phyloP scores from a whole-genome alignment of 2,888 invertebrate species.

The Cactoblastis cactorum region DNA sequence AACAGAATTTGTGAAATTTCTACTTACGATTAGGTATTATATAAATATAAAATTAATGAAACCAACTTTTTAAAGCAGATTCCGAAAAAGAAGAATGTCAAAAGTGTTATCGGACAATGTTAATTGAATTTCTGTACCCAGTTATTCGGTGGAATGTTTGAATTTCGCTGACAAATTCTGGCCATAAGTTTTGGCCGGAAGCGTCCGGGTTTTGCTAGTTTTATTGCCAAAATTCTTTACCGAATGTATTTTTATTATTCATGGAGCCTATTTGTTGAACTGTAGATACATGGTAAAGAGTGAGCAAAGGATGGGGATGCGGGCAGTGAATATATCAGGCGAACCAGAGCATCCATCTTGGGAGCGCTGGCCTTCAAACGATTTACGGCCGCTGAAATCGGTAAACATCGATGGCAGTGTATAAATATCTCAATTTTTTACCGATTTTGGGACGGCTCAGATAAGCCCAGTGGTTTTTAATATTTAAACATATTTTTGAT shows the following conservation, averaged over 20 bases:
- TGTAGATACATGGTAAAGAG: slow-evolving; percentile 57
- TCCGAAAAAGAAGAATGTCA: neutral
- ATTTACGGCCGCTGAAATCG: slow-evolving; percentile 66
- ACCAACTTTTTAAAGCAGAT: neutral
- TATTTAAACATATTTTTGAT: too few relatives aligned
- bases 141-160: neutral
- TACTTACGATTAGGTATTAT: too few relatives aligned
- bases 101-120: neutral
- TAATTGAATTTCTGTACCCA: neutral
- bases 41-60: too few relatives aligned
- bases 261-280: slow-evolving; percentile 46
- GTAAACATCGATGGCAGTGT: slow-evolving; percentile 51
- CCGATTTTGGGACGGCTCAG: slow-evolving; percentile 1
- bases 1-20: too few relatives aligned
- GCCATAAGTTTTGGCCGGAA: neutral
- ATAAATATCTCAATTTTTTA: slow-evolving; percentile 50
- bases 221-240: slow-evolving; percentile 30
- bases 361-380: slow-evolving; percentile 73
- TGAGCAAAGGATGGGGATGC: slow-evolving; percentile 46
- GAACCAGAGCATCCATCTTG: slow-evolving; percentile 72
- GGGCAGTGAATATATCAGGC: slow-evolving; percentile 73
- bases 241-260: slow-evolving; percentile 38
- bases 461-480: too few relatives aligned
- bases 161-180: neutral
- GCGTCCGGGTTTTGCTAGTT: neutral